Evolutionary conservation across 1,140 invertebrate species (phyloP).

Genomic region (Drosophila sechellia): DNA sequence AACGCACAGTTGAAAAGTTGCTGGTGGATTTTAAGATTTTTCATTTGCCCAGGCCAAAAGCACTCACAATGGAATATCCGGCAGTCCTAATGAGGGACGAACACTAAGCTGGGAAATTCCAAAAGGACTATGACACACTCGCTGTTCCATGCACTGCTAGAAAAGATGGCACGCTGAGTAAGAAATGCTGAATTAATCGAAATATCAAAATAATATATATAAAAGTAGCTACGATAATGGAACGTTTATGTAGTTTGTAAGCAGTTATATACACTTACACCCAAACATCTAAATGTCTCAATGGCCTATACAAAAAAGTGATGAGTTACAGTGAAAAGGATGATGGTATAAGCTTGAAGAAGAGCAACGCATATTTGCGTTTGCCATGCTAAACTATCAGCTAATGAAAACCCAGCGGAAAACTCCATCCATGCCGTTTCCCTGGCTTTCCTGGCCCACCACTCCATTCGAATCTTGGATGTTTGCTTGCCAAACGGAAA

Average conservation of each 20-base stretch:
- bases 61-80: background rate
- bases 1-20: constrained; percentile 18
- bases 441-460: background rate
- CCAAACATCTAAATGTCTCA: background rate
- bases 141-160: background rate
- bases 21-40: constrained; percentile 2
- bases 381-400: constrained; percentile 61
- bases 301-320: too few species aligned
- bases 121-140: too few species aligned
- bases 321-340: background rate
- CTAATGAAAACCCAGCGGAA: constrained; percentile 61
- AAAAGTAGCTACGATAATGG: too few species aligned
- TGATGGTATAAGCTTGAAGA: background rate
- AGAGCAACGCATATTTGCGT: constrained; percentile 11
- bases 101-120: background rate
- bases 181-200: too few species aligned
- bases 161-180: background rate
- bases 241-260: too few species aligned
- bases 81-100: constrained; percentile 19
- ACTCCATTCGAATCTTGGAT: constrained; percentile 7
- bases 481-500: constrained; percentile 71
- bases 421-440: background rate
- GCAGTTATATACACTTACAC: too few species aligned
- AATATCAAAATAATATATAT: too few species aligned
- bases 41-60: background rate